Base-by-base conservation (phyloP, 2,113 vertebrate species). In the Chunga burmeisteri region DNA sequence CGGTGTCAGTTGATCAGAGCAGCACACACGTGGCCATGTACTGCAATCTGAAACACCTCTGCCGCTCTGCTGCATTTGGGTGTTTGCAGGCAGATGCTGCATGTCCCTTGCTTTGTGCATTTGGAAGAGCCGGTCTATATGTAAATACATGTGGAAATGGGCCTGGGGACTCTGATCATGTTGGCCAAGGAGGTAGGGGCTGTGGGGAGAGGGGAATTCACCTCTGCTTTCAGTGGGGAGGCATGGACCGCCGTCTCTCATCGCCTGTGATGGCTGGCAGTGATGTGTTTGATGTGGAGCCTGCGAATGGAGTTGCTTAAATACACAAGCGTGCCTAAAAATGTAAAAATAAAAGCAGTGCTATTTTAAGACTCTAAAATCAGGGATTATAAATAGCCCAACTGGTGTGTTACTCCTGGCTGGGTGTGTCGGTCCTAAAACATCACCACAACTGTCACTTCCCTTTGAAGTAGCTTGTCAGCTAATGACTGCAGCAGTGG, bases 371-470 rank as follows among this genome's bases (percentile, higher is more conserved):
- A 23, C 65, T 63, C 10, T 42, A 49, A 81, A 81, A 94, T 72
- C 56, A 53, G 77, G 47, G 83, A 49, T 81, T 97, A 95, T 94
- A 97, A 96, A 95, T 96, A 97, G 91, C 80, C 65, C 40, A 8
- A 3, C 40, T 56, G 72, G 72, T 91, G 92, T 63, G 77, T 94
- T 96, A 56, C 94, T 95, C 88, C 95, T 94, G 86, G 38, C 65
- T 81, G 95, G 92, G 90, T 91, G 91, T 94, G 94, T 88, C 47
- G 0, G 38, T 67, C 88, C 80, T 81, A 74, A 40, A 86, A 68
- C 92, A 81, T 44, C 56, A 29, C 88, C 80, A 18, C 83, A 46
- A 74, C 80, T 88, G 95, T 91, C 88, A 29, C 71, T 95, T 92
- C 81, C 79, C 93, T 90, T 80, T 91, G 82, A 94, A 93, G 82